Base-by-base conservation (phyloP, 2,888 invertebrate species). In the Cecidostiba fungosa region DNA sequence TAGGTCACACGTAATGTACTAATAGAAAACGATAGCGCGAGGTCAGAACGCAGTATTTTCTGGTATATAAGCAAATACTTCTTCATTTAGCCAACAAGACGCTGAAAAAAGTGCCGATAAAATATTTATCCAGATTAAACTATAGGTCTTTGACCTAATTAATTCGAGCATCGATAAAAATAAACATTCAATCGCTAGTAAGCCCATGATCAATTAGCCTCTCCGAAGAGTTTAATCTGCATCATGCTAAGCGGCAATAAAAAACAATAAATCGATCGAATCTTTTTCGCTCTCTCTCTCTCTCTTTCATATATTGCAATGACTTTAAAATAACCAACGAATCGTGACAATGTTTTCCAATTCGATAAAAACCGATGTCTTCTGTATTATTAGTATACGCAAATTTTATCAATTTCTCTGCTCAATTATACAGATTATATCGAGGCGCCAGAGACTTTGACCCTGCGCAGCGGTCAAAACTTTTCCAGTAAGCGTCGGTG, bases 61-160 rank as follows among this genome's bases (percentile, higher is more conserved):
- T n/a, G n/a, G 19, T 10, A 10, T 5, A 4, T 4, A n/a, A 5
- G 19, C 16, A n/a, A 4, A 19, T n/a, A 16, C n/a, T n/a, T n/a
- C n/a, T n/a, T n/a, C n/a, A n/a, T n/a, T n/a, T 16, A 1, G 0
- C 4, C 6, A 5, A n/a, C n/a, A 5, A 62, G 23, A 62, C 26
- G 62, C 0, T 26, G 19, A 62, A 62, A 62, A 62, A 62, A 54
- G 1, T 23, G 16, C 1, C 0, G 62, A 62, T 62, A 62, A 62
- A 23, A 59, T 59, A 59, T 59, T 3, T 62, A 62, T n/a, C 23
- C 23, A 26, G 62, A 26, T 62, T 62, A 50, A 62, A n/a, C 54
- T 54, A 54, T 54, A 54, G 54, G 54, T 54, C 54, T 54, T 54
- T 54, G 54, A 54, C 54, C 54, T n/a, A n/a, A 54, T n/a, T 54